Base-by-base conservation (phyloP, 2,797 vertebrate genomes). In the Acanthiza pusilla region DNA sequence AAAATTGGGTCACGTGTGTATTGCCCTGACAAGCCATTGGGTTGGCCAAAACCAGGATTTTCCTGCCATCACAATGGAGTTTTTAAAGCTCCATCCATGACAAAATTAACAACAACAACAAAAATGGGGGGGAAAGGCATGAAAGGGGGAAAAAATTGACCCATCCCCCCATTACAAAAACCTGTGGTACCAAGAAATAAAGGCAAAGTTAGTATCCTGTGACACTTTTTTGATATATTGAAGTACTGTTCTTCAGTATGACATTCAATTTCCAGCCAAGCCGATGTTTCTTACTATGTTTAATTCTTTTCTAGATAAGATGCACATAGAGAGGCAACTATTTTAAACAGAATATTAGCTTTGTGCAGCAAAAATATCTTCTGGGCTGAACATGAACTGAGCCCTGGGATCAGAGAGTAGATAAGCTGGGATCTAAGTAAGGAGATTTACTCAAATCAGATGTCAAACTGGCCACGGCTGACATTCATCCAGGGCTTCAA, bases 1-100 rank as follows among this genome's bases (percentile, higher is more conserved):
- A 92, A 91, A 93, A 91, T 29, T 45, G 47, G 36, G 78, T 93
- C 94, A 92, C 26, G 16, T 96, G 92, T 65, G 34, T 48, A 38
- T 36, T 88, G 47, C 29, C 36, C 22, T 51, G 30, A 85, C 67
- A 91, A 89, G 40, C 7, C 47, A 78, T 1, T 75, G 50, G 23
- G 38, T 51, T 84, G 92, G 74, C 70, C 77, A 73, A 89, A 92
- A 30, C 11, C 27, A 70, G 70, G 55, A 62, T 92, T 84, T 92
- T 87, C 63, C 10, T 38, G 36, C 30, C 19, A 82, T 53, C 16
- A 60, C 32, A 79, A 47, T 26, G 17, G 58, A 65, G 38, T 78
- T 94, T 74, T 84, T 61, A 75, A 78, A 81, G 13, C 8, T 78
- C 11, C 3, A 68, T 38, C 50, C 50, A 26, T 50, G 23, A 30